Conservation (phyloP, 2,888 invertebrate species). For the Scaptomyza caliginosa region DNA sequence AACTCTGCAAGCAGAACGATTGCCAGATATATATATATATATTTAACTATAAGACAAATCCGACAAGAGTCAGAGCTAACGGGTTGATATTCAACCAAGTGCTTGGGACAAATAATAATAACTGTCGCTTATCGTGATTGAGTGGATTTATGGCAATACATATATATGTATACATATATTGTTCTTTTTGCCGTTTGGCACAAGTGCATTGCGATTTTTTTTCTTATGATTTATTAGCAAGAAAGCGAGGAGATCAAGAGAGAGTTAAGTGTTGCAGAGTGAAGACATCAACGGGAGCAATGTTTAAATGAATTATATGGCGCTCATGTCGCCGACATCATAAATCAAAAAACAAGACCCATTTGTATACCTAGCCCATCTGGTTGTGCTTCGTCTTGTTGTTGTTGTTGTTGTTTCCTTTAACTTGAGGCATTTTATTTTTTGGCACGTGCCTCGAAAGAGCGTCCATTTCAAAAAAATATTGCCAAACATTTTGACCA, state of each 20-base stretch:
- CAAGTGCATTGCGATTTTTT: slow-evolving; percentile 53
- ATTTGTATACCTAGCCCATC: no score
- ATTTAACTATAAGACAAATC: slow-evolving; percentile 9
- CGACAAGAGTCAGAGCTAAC: slow-evolving; percentile 15
- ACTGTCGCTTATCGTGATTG: slow-evolving; percentile 71
- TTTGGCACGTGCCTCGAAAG: slow-evolving; percentile 55
- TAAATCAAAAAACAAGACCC: slow-evolving; percentile 63
- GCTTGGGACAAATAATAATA: slow-evolving; percentile 71
- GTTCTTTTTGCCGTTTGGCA: slow-evolving; percentile 16
- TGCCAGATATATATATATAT: not conserved
- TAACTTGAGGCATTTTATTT: slow-evolving; percentile 14
- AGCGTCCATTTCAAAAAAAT: slow-evolving; percentile 10
- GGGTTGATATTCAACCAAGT: slow-evolving; percentile 40
- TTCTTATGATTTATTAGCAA: slow-evolving; percentile 51
- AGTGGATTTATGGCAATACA: slow-evolving; percentile 61
- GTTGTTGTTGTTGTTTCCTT: slow-evolving; percentile 1
- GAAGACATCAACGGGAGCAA: slow-evolving; percentile 26
- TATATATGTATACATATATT: not conserved
- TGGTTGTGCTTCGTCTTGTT: slow-evolving; percentile 17
- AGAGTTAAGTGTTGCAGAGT: not conserved
- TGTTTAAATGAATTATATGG: slow-evolving; percentile 68
- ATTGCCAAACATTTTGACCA: slow-evolving; percentile 1
- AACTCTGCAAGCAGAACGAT: not conserved
- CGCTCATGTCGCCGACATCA: slow-evolving; percentile 63
- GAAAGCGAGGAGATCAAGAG: not conserved